Conservation (phyloP, 2,888 invertebrate species). For the Belgica antarctica region DNA sequence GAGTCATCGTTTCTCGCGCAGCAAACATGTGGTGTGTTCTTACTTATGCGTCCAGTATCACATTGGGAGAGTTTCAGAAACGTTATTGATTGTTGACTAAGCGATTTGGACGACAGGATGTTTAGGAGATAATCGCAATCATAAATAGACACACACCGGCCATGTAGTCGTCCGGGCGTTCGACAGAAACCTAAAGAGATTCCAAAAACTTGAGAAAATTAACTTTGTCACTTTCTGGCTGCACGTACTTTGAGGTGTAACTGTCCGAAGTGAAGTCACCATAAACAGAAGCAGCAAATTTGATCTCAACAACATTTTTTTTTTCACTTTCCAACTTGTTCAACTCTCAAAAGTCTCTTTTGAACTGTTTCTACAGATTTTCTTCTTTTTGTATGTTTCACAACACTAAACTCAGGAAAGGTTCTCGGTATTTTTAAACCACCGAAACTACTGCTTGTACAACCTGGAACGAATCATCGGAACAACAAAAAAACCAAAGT, state of each 20-base stretch:
- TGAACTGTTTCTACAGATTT: too few relatives aligned
- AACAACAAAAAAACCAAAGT: not conserved
- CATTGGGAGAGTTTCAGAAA: constrained; percentile 39
- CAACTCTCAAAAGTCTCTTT: not conserved
- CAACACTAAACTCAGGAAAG: too few relatives aligned
- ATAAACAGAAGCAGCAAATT: not conserved
- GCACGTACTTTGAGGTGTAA: not conserved
- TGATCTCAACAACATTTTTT: not conserved
- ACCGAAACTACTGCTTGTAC: too few relatives aligned
- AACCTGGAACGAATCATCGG: not conserved
- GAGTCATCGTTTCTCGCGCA: constrained; percentile 42
- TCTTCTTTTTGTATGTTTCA: not conserved
- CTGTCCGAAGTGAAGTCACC: not conserved
- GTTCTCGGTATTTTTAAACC: not conserved
- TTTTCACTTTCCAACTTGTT: not conserved
- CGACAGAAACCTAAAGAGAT: constrained; percentile 32
- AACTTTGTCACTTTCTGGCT: not conserved
- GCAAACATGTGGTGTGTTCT: constrained; percentile 27
- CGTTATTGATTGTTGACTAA: constrained; percentile 23
- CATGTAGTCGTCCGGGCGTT: too few relatives aligned
- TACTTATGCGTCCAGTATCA: not conserved
- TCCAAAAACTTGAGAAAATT: not conserved
- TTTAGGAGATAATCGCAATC: constrained; percentile 38
- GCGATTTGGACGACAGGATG: constrained; percentile 24
- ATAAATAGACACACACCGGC: constrained; percentile 38